Conservation (phyloP, 2,888 invertebrate genomes). For the Drosophila rellima region DNA sequence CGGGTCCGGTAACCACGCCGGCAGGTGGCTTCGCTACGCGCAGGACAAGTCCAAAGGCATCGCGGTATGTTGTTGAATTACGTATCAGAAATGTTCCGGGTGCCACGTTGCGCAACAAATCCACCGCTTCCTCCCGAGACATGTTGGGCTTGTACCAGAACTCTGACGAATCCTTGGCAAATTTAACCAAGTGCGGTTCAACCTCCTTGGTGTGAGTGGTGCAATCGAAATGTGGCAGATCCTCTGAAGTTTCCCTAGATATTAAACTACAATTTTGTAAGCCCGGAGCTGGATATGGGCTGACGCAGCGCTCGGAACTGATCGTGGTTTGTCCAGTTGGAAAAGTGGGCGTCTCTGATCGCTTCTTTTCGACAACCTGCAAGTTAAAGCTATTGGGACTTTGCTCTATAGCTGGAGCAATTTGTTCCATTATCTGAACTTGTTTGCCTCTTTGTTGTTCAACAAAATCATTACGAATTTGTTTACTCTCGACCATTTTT, state of each 20-base stretch:
- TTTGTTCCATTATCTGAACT: constrained; percentile 49
- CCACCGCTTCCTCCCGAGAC: constrained; percentile 97
- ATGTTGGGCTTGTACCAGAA: constrained; percentile 99
- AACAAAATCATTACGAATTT: constrained; percentile 66
- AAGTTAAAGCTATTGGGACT: constrained; percentile 4
- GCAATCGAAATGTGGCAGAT: constrained; percentile 47
- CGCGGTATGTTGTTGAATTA: constrained; percentile 90
- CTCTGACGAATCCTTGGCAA: constrained; percentile 96
- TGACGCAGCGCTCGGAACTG: constrained; percentile 87
- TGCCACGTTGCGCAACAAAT: constrained; percentile 92
- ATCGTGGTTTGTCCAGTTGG: constrained; percentile 94
- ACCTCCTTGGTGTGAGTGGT: constrained; percentile 91
- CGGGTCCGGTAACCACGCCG: constrained; percentile 86
- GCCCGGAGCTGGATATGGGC: constrained; percentile 62
- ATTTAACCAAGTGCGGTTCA: constrained; percentile 91
- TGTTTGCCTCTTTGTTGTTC: constrained; percentile 57
- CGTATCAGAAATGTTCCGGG: constrained; percentile 98
- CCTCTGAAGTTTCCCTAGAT: neutral
- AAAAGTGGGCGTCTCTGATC: constrained; percentile 96
- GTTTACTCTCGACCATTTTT: constrained; percentile 61
- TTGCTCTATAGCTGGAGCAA: constrained; percentile 31
- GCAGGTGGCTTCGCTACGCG: constrained; percentile 95
- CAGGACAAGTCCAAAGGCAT: constrained; percentile 98
- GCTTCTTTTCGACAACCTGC: constrained; percentile 81
- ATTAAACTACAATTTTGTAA: neutral